A percentile compares a stretch with the other conserved stretches of the same genome.
These are phyloP conservation scores for Cryptoprocta ferox DNA, from an alignment of 2,797 vertebrate species.

Conservation along the genomic window DNA sequence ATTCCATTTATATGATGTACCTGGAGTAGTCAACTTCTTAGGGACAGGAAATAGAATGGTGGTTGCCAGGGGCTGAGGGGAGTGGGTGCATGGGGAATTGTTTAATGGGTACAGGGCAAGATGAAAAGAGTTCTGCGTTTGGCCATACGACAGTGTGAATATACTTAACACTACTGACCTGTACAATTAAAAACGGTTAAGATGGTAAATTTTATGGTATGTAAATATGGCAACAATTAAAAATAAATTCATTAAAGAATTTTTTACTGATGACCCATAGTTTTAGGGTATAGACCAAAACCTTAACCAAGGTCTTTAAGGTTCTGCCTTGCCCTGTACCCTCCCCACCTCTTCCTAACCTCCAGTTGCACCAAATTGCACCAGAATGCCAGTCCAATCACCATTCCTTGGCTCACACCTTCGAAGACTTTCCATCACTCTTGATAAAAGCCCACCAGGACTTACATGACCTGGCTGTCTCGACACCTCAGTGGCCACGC, in stretches of 20 bases:
- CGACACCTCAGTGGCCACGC: not conserved
- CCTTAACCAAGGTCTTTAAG: not conserved
- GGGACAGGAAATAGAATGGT: not conserved
- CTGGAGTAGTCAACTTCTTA: not conserved
- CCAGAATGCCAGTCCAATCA: no score
- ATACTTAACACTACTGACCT: not conserved
- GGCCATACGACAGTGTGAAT: not conserved
- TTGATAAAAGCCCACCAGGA: not conserved
- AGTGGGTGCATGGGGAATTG: not conserved
- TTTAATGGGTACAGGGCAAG: not conserved
- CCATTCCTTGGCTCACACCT: not conserved
- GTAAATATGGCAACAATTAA: not conserved
- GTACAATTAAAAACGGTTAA: not conserved
- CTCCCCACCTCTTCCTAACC: not conserved
- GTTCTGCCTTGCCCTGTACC: not conserved
- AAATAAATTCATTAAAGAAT: not conserved
- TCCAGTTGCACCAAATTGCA: not conserved
- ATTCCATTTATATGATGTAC: not conserved
- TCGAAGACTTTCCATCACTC: not conserved
- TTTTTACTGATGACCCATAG: not conserved
- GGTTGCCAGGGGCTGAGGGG: not conserved
- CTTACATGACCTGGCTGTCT: not conserved
- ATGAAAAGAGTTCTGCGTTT: not conserved
- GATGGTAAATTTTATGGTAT: not conserved
- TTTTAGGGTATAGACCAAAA: conserved; percentile 2